phyloP scores from a whole-genome alignment of 2,888 invertebrate genomes.

The Ctenicera cuprea region DNA sequence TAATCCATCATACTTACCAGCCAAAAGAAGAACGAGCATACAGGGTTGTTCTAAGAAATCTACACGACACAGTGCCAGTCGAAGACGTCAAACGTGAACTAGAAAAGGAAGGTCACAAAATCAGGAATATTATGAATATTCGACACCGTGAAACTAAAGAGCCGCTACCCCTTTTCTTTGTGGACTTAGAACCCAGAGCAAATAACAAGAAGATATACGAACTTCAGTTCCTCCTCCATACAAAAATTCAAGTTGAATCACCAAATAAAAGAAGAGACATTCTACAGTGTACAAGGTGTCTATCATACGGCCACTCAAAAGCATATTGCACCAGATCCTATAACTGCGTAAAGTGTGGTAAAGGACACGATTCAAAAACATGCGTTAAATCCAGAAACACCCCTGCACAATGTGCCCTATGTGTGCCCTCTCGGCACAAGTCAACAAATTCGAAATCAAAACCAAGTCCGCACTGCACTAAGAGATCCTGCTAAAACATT shows the following conservation, averaged over 20 bases:
- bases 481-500: slow-evolving; percentile 9
- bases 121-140: slow-evolving; percentile 28
- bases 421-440: slow-evolving; percentile 3
- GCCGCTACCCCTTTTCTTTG: slow-evolving; percentile 19
- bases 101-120: slow-evolving; percentile 18
- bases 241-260: slow-evolving; percentile 19
- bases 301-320: slow-evolving; percentile 21
- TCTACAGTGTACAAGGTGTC: slow-evolving; percentile 31
- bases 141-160: slow-evolving; percentile 22
- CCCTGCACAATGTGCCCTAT: slow-evolving; percentile 22
- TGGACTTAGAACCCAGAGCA: slow-evolving; percentile 21
- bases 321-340: slow-evolving; percentile 20
- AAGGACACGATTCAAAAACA: slow-evolving; percentile 10
- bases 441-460: slow-evolving; percentile 9
- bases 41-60: not conserved
- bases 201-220: slow-evolving; percentile 28
- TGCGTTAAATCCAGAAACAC: slow-evolving; percentile 17
- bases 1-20: slow-evolving; percentile 6
- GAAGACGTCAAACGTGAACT: slow-evolving; percentile 20
- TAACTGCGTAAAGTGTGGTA: slow-evolving; percentile 24
- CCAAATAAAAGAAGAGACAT: slow-evolving; percentile 19
- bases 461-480: slow-evolving; percentile 13
- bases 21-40: slow-evolving; percentile 7
- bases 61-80: not conserved
- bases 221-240: slow-evolving; percentile 2